Evolutionary conservation across 2,113 vertebrate species (phyloP).

Genomic region (Leptodactylus fuscus): DNA sequence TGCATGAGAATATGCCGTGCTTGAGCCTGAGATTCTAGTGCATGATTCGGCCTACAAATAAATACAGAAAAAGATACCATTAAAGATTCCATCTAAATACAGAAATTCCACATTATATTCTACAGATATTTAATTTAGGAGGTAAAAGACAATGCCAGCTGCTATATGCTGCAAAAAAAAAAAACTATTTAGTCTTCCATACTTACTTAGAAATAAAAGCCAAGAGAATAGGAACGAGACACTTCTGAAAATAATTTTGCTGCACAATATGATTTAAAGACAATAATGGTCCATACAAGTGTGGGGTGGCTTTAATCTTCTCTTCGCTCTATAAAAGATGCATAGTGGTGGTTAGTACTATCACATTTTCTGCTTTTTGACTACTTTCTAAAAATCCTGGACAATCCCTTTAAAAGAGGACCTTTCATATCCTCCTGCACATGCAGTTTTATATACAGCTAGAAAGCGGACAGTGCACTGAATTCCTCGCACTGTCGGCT

Average conservation of each 20-base stretch:
- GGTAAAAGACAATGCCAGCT: neutral
- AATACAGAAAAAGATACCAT: slow-evolving; percentile 15
- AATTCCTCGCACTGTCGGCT: too few relatives aligned
- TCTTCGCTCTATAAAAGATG: slow-evolving; percentile 86
- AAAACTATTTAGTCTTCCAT: slow-evolving; percentile 10
- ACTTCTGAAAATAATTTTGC: slow-evolving; percentile 93
- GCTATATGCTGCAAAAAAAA: neutral
- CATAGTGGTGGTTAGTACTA: too few relatives aligned
- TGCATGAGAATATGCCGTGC: slow-evolving; percentile 84
- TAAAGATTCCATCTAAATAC: neutral
- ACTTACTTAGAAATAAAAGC: slow-evolving; percentile 95
- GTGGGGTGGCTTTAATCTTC: slow-evolving; percentile 85
- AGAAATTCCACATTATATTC: neutral
- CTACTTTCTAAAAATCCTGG: too few relatives aligned
- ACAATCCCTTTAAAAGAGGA: too few relatives aligned
- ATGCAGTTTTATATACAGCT: too few relatives aligned
- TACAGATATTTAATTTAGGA: neutral
- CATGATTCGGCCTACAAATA: slow-evolving; percentile 80
- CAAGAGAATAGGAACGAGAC: slow-evolving; percentile 81
- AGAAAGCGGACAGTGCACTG: too few relatives aligned
- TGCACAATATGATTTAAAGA: slow-evolving; percentile 88
- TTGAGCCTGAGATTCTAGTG: slow-evolving; percentile 82
- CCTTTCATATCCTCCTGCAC: too few relatives aligned
- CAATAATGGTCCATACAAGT: slow-evolving; percentile 88
- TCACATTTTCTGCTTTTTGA: too few relatives aligned